Evolutionary conservation across 2,888 invertebrate species (phyloP).

Genomic region (Lomographa bimaculata): DNA sequence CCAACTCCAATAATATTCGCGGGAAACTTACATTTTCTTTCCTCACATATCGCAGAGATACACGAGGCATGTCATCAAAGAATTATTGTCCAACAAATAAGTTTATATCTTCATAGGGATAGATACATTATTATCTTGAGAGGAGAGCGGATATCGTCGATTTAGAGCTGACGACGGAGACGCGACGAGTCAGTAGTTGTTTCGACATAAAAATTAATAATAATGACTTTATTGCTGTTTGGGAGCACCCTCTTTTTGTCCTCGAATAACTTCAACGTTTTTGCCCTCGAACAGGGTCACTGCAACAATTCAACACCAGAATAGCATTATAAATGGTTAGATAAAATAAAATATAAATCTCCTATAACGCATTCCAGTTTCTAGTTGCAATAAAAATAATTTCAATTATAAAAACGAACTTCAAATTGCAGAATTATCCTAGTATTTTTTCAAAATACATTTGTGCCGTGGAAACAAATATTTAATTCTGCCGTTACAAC

Average conservation of each 20-base stretch:
- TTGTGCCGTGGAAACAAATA: too few relatives aligned
- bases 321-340: too few relatives aligned
- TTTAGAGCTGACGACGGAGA: slow-evolving; percentile 52
- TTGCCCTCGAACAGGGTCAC: neutral
- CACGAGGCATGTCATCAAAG: slow-evolving; percentile 29
- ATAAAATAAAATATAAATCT: too few relatives aligned
- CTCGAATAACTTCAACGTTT: too few relatives aligned
- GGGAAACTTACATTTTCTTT: slow-evolving; percentile 23
- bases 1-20: slow-evolving; percentile 23
- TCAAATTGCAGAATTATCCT: too few relatives aligned
- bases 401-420: too few relatives aligned
- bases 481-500: too few relatives aligned
- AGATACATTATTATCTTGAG: too few relatives aligned
- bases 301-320: too few relatives aligned
- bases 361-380: too few relatives aligned
- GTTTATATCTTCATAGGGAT: slow-evolving; percentile 33
- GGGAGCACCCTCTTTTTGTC: slow-evolving; percentile 20
- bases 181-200: slow-evolving; percentile 16
- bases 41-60: slow-evolving; percentile 21
- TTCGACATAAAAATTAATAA: slow-evolving; percentile 24
- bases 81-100: slow-evolving; percentile 33
- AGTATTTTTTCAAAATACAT: too few relatives aligned
- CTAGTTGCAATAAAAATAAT: too few relatives aligned
- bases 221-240: slow-evolving; percentile 19
- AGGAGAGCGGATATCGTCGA: slow-evolving; percentile 72